Conservation (phyloP, 2,888 invertebrate species). For the Ischnus inquisitorius region DNA sequence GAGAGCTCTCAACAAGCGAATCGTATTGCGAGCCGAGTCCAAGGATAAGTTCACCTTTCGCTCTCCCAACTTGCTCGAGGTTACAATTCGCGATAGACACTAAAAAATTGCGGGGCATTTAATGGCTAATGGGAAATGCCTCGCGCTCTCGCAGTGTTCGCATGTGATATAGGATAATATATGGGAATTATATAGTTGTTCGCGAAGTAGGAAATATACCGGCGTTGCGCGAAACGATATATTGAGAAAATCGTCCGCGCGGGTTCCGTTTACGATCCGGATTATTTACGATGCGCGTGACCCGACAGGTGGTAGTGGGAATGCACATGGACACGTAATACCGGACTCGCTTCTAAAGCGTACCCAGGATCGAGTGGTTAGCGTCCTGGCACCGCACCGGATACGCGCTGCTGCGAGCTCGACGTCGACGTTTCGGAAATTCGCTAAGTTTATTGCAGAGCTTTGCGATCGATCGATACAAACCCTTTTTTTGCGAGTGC, state of each 20-base stretch:
- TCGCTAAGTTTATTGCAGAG: neutral
- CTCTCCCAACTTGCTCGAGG: constrained; percentile 1
- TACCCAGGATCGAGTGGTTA: constrained; percentile 6
- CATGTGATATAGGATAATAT: constrained; percentile 19
- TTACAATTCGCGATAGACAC: constrained; percentile 43
- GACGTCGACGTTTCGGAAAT: neutral
- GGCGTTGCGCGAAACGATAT: constrained; percentile 62
- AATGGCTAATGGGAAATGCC: constrained; percentile 52
- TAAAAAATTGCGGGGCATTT: constrained; percentile 35
- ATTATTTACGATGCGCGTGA: constrained; percentile 74
- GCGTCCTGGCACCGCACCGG: constrained; percentile 30
- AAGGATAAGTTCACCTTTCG: constrained; percentile 42
- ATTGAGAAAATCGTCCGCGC: constrained; percentile 74
- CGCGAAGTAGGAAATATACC: constrained; percentile 54
- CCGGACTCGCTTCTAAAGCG: neutral
- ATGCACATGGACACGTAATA: constrained; percentile 14
- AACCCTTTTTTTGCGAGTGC: too few relatives aligned
- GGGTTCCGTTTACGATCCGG: constrained; percentile 71
- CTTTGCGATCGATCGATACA: neutral
- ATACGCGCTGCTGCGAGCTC: neutral
- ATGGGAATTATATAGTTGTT: constrained; percentile 38
- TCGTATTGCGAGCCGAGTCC: neutral
- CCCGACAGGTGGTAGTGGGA: constrained; percentile 71
- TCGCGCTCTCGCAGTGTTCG: neutral
- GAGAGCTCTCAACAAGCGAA: neutral